These are phyloP conservation scores for Solenopsis fugax DNA, from an alignment of 1,140 invertebrate genomes.

Conservation along the genomic window DNA sequence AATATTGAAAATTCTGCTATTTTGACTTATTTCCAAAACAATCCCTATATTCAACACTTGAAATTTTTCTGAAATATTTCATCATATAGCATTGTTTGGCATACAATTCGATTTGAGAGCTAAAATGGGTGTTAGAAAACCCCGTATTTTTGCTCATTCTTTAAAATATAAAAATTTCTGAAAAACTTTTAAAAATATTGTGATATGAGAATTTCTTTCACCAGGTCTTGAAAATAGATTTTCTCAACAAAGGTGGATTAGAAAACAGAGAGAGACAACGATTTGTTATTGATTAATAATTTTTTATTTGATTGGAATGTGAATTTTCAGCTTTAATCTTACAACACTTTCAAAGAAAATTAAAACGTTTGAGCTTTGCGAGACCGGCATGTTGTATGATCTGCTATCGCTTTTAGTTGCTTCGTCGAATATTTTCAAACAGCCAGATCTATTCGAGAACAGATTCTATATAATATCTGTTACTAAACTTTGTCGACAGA, in stretches of 20 bases:
- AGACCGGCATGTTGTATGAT: constrained; percentile 78
- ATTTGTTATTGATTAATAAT: constrained; percentile 80
- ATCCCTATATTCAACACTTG: too few relatives aligned
- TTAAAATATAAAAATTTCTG: too few relatives aligned
- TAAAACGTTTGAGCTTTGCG: constrained; percentile 84
- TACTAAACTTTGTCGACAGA: neutral
- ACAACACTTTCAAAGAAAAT: constrained; percentile 86
- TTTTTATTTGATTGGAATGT: constrained; percentile 68
- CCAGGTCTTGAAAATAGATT: constrained; percentile 75
- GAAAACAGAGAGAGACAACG: constrained; percentile 82
- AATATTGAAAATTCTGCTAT: too few relatives aligned
- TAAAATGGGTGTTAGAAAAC: too few relatives aligned
- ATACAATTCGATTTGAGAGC: too few relatives aligned
- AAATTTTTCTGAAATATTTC: too few relatives aligned
- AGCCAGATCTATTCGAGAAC: neutral
- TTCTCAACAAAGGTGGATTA: constrained; percentile 79
- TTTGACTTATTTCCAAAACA: too few relatives aligned
- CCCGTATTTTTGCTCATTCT: too few relatives aligned
- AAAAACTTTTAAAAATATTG: too few relatives aligned
- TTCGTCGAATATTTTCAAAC: constrained; percentile 87
- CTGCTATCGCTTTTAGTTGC: constrained; percentile 83
- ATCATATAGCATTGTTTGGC: too few relatives aligned
- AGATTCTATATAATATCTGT: neutral
- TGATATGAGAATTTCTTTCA: too few relatives aligned
- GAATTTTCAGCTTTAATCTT: constrained; percentile 86